Base-by-base conservation (phyloP, 2,797 vertebrate genomes). In the Echiichthys vipera region DNA sequence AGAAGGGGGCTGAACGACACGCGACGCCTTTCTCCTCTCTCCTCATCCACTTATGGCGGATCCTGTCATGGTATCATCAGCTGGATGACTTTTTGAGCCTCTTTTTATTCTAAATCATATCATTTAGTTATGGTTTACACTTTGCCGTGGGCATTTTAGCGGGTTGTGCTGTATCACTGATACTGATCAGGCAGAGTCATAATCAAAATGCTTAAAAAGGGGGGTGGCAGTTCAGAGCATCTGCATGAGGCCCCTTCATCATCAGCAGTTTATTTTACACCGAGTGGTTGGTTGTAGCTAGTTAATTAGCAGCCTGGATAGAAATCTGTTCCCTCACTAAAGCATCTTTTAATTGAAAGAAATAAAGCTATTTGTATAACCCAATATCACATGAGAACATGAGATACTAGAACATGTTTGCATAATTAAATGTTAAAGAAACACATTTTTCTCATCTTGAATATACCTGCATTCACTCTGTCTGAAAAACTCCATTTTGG, bases 41-140 rank as follows among this genome's bases (percentile, higher is more conserved):
- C 71, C 50, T 72, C 74, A 65, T 83, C 73, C 63, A 57, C 55
- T 65, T 61, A 63, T 46, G n/a, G 45, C 14, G 47, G 70, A 71
- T 75, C 49, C 66, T 80, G 81, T 85, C 77, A 66, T 76, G 77
- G 70, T 84, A 68, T 89, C 76, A 83, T 84, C 59, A 32, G 43
- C 43, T 46, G 65, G 65, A 54, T 65, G 64, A 84, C 75, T 79
- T 78, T 80, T 81, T 40, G 55, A 64, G 20, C 53, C 32, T 65
- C 14, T 59, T 61, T 71, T 59, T 66, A 12, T 46, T 66, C 65
- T 74, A 65, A 63, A 50, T 67, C 67, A 57, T 63, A 62, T 71
- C 2, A 25, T 80, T 77, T 80, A 37, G 59, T 71, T 37, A 18
- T 24, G 47, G 65, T 78, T 75, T 71, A 61, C 65, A 54, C 53